These are phyloP conservation scores for Hystrix cristata DNA, from an alignment of 2,113 vertebrate species.

Conservation along the genomic window DNA sequence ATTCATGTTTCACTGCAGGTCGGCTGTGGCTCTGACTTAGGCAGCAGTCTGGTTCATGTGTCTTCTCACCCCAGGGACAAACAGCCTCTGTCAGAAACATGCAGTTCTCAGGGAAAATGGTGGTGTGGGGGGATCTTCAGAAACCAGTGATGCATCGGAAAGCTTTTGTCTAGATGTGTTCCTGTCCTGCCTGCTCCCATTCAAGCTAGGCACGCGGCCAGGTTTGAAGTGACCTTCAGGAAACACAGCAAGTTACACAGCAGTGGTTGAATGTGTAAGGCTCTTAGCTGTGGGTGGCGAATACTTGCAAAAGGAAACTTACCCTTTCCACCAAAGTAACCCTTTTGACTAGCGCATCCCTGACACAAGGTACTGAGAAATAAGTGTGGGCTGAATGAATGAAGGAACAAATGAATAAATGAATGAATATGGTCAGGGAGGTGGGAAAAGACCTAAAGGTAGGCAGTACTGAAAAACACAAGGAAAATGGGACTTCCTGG, in stretches of 20 bases:
- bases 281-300: background rate
- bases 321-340: background rate
- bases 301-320: background rate
- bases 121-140: background rate
- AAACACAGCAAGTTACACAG: background rate
- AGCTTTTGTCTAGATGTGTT: background rate
- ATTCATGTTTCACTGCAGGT: background rate
- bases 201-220: background rate
- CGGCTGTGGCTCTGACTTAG: background rate
- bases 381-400: background rate
- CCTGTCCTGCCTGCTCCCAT: background rate
- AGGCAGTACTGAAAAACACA: background rate
- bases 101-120: background rate
- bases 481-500: background rate
- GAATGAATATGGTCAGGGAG: background rate
- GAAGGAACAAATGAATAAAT: background rate
- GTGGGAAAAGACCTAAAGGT: background rate
- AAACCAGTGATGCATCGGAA: background rate
- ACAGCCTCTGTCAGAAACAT: background rate
- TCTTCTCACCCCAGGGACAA: background rate
- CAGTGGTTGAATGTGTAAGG: background rate
- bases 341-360: background rate
- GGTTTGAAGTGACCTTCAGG: background rate
- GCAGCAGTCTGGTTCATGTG: background rate
- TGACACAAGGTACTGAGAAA: background rate